These are phyloP conservation scores for Ips nitidus DNA, from an alignment of 1,140 invertebrate species.

Conservation along the genomic window DNA sequence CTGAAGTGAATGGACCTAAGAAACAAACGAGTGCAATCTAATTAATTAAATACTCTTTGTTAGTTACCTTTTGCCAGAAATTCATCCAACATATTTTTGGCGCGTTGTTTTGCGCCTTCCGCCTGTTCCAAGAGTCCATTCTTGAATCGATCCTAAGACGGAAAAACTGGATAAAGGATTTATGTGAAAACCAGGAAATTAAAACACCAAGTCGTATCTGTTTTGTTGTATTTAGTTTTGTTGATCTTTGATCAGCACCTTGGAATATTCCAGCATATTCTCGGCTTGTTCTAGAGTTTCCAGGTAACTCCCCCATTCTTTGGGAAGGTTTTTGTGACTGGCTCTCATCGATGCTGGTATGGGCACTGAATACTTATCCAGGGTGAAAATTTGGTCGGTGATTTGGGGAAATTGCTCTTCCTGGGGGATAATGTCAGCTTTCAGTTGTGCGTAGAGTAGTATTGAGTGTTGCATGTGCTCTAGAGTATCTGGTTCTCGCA, in stretches of 20 bases:
- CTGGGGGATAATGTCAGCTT: conserved; percentile 59
- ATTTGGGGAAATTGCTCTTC: conserved; percentile 72
- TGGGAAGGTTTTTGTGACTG: conserved; percentile 63
- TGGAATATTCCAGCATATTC: conserved; percentile 65
- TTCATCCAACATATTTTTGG: conserved; percentile 61
- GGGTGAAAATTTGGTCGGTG: conserved; percentile 68
- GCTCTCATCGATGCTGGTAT: conserved; percentile 59
- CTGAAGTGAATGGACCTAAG: conserved; percentile 62
- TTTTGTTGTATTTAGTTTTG: conserved; percentile 4
- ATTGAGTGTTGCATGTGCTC: conserved; percentile 62
- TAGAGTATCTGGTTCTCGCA: conserved; percentile 61
- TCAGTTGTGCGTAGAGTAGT: conserved; percentile 64
- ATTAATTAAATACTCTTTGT: not conserved
- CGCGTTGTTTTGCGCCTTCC: conserved; percentile 56
- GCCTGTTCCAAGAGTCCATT: conserved; percentile 65
- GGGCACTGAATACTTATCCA: conserved; percentile 69
- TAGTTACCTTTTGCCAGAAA: conserved; percentile 57
- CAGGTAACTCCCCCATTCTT: conserved; percentile 67
- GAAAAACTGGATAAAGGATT: not conserved
- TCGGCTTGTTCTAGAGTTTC: conserved; percentile 64
- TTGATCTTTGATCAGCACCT: conserved; percentile 54
- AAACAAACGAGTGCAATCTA: not conserved
- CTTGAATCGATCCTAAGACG: conserved; percentile 66
- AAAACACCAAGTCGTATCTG: not conserved
- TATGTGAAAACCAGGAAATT: conserved; percentile 5